Evolutionary conservation across 2,113 vertebrate genomes (phyloP), one percentile per base, ranked within the genome.

Genomic region (Agapornis roseicollis): DNA sequence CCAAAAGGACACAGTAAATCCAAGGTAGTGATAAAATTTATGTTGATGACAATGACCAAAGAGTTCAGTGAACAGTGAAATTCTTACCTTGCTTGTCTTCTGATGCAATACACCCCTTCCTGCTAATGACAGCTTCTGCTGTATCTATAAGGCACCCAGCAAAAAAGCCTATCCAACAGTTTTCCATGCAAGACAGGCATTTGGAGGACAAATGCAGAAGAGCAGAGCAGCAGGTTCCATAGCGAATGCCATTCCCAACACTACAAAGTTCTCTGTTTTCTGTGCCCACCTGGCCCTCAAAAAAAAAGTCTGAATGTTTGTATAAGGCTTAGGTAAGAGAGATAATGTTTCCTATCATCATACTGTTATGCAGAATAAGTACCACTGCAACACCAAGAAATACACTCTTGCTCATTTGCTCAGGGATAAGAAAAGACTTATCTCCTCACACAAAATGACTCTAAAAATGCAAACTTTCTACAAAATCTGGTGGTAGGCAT

Each of bases 231-330:
- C 3, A 8, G 29, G 46, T 56, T 58, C 41, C 41, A 33, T 12
- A 41, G 22, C 1, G 3, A 72, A 33, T 20, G 4, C 39, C 6
- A 23, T 2, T 80, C 13, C 35, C 58, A 65, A 50, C 41, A 23
- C 33, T 24, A 6, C 13, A 6, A 61, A 6, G 1, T 27, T 90
- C 68, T 74, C 28, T 24, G 8, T 28, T 19, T 71, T 71, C n/a
- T 49, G 6, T 29, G 18, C 5, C 10, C 18, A 42, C 35, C 7
- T 39, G 35, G 1, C 2, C 19, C 16, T 46, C 4, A 20, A 3
- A 4, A 72, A 72, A 29, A 5, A 5, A 64, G 16, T 22, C 47
- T 24, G 8, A 3, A 19, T 72, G 24, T 65, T 42, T 76, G 10
- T 35, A 27, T 28, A 60, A 74, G 7, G 42, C 18, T 44, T 2